Base-by-base conservation (phyloP, 2,797 vertebrate genomes). In the Catostomus latipinnis region DNA sequence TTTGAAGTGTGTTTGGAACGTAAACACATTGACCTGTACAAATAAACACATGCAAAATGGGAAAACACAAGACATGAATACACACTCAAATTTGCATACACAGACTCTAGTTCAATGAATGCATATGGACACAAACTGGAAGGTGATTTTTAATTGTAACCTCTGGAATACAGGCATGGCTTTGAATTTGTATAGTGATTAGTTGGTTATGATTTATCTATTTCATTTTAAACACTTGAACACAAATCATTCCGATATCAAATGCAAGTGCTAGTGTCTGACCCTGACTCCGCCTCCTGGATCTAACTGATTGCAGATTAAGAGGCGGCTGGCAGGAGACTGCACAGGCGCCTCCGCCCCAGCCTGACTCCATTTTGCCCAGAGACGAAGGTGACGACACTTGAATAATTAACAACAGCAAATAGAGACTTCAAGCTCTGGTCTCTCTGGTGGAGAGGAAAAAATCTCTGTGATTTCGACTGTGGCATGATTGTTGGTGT, bases 361-460 rank as follows among this genome's bases (percentile, higher is more conserved):
- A 70, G 34, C 54, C 74, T 67, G 70, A 78, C 68, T 79, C 54
- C 18, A 46, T 73, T 48, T 71, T 67, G 68, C 54, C 66, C 49
- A 76, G 62, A 73, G 71, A 62, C n/a, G 45, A 76, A 76, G 61
- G 80, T 61, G 46, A 82, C 11, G 60, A 67, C 34, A 58, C 68
- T 71, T 82, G 72, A 74, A 84, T 80, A 82, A 84, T 82, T 84
- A 84, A 82, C 68, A 72, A 52, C 60, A 18, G 50, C 58, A 74
- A 82, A 82, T 68, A 68, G 66, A 79, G 66, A 68, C 50, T 50
- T 82, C 54, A 72, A 74, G 49, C 54, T 3, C 10, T 22, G n/a
- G 22, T 16, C 52, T 58, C 12, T 18, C 5, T 22, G 22, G 22
- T 53, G 11, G 52, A 58, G 14, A 58, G n/a, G 46, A 61, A 60